Evolutionary conservation across 2,113 vertebrate genomes (phyloP), one percentile per base, ranked within the genome.

Genomic region (Psammodynastes pulverulentus): DNA sequence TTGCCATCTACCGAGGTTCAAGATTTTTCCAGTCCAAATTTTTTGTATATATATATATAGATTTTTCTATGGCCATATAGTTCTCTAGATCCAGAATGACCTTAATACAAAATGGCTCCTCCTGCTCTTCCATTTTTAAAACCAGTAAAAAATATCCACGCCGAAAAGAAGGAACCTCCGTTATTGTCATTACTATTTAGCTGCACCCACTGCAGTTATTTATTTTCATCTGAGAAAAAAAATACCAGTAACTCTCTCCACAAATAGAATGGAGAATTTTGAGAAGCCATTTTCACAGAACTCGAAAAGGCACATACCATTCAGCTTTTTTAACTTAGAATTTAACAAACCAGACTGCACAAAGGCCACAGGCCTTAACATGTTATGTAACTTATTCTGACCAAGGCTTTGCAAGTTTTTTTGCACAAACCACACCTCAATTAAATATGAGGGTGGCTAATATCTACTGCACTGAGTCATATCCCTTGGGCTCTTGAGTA

Each of bases 391-490:
- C 24, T 51, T 86, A 91, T 86, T 85, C 3, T 91, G 67, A 91
- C 53, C 92, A 91, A 21, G 53, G 79, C 1, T 84, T 62, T 84
- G n/a, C n/a, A 72, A 49, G 9, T 19, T 95, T 53, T 48, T 85
- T 4, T 89, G 88, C 29, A 21, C 84, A 62, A 6, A 34, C 72
- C 56, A 34, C 92, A 93, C 17, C 46, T 24, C 1, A 49, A n/a
- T 0, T 54, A 53, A 67, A 54, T 39, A 91, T 34, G 0, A 91
- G 86, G 89, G 34, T 53, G n/a, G 62, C 52, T 43, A 62, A 3
- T 86, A 43, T 48, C 45, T 92, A 26, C 48, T 58, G 15, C 52
- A 84, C 12, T 88, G 89, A 88, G 89, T 87, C 92, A 94, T 29
- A 86, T 84, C 10, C 19, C 45, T 79, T 45, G 89, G 24, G 7